Evolutionary conservation across 2,113 vertebrate species (phyloP), one percentile per base, ranked within the genome.

Genomic region (Seriola aureovittata): DNA sequence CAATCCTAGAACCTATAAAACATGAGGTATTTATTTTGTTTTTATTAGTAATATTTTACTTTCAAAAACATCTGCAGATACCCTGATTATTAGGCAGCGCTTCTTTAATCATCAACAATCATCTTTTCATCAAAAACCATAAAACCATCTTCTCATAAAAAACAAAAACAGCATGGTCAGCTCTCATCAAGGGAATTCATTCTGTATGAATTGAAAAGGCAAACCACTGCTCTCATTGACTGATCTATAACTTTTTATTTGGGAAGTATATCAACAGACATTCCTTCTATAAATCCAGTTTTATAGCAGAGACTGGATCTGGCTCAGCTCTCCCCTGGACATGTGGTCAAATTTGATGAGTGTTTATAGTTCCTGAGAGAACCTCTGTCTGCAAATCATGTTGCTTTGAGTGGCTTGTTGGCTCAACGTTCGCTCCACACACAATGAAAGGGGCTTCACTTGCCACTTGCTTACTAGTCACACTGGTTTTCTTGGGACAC

Each of bases 231-330:
- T 40, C 6, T 50, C 29, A 58, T 63, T 9, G 65, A 76, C 72
- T 14, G 23, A 69, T 74, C 38, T 58, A 59, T 74, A 78, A n/a
- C 19, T 0, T 70, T 81, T 82, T 78, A 78, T 78, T 80, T 8
- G 48, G 23, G 77, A 73, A 46, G 34, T 87, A 74, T 48, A 74
- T 87, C 67, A 75, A 25, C 13, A 21, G 42, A 40, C 60, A 19
- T 38, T 74, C 55, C 9, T 16, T 25, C 65, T 13, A 44, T 62
- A 50, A 62, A 71, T 50, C 25, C 67, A 23, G 75, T 36, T 78
- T 81, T 52, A 81, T 40, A 34, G 67, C 17, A 4, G 17, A 4
- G 29, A 59, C 1, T 2, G 7, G 21, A 36, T 44, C 34, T 58
- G 60, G 54, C 46, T 25, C 71, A 23, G 71, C 77, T 16, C 48